Evolutionary conservation across 2,888 invertebrate genomes (phyloP).

Genomic region (Metacarcinus magister): DNA sequence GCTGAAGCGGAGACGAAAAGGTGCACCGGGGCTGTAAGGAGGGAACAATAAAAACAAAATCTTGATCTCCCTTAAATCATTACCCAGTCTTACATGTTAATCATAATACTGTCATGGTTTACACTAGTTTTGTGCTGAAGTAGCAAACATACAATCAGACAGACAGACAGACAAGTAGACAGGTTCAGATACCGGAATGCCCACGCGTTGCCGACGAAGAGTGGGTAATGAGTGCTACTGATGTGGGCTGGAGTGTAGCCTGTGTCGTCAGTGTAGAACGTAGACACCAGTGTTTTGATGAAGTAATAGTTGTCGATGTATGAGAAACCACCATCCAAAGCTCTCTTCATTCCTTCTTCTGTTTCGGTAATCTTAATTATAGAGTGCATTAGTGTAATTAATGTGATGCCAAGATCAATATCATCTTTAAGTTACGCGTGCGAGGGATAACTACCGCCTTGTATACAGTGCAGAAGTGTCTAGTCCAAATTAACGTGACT

Average conservation of each 20-base stretch:
- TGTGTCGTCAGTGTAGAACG: background rate
- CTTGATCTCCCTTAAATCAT: background rate
- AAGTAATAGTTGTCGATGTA: constrained; percentile 14
- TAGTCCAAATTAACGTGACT: too few relatives aligned
- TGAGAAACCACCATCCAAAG: background rate
- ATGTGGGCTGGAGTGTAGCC: background rate
- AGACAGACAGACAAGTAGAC: background rate
- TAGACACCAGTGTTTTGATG: background rate
- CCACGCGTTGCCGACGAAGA: background rate
- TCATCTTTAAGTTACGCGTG: too few relatives aligned
- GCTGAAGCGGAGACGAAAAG: background rate
- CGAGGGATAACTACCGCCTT: too few relatives aligned
- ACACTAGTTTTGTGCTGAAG: background rate
- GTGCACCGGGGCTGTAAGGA: background rate
- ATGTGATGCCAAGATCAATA: too few relatives aligned
- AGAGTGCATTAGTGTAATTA: too few relatives aligned
- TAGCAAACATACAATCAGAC: background rate
- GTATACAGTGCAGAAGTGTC: too few relatives aligned
- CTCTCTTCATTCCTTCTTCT: background rate
- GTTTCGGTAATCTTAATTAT: background rate
- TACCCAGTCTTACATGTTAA: background rate
- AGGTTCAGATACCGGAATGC: background rate
- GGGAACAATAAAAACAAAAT: background rate
- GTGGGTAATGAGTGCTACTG: background rate
- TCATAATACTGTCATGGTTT: too few relatives aligned